Conservation (phyloP, 2,797 vertebrate genomes). For the Diplodus sargus region DNA sequence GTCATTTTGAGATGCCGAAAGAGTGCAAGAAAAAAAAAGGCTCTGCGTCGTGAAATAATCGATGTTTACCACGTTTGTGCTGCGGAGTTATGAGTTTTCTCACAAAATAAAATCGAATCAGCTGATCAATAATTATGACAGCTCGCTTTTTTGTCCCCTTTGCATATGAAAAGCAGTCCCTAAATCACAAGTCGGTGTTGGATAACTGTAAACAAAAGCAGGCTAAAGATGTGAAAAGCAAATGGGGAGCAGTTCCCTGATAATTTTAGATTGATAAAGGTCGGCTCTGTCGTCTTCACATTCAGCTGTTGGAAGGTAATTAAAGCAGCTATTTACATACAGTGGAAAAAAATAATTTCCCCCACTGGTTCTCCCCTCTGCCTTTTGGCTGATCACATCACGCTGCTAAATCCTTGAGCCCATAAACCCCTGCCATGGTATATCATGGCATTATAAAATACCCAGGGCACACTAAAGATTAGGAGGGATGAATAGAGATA, state of each 20-base stretch:
- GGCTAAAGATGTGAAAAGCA: conserved; percentile 32
- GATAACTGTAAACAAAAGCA: conserved; percentile 41
- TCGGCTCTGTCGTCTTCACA: conserved; percentile 67
- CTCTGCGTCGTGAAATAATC: conserved; percentile 35
- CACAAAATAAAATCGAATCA: conserved; percentile 35
- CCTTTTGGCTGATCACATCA: conserved; percentile 71
- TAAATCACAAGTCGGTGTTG: conserved; percentile 40
- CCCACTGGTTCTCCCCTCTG: conserved; percentile 47
- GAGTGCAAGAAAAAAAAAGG: conserved; percentile 1
- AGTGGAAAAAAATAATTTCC: conserved; percentile 60
- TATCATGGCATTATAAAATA: conserved; percentile 79
- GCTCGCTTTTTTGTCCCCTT: background rate
- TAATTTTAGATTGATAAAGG: conserved; percentile 73
- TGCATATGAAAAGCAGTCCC: conserved; percentile 37
- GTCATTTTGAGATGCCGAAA: conserved; percentile 32
- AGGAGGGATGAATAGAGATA: conserved; percentile 76
- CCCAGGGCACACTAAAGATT: conserved; percentile 74
- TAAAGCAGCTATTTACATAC: conserved; percentile 74
- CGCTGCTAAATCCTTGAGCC: conserved; percentile 70
- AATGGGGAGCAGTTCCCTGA: conserved; percentile 37
- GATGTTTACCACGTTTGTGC: conserved; percentile 26
- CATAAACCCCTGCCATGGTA: conserved; percentile 69
- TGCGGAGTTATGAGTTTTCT: conserved; percentile 42
- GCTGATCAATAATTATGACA: conserved; percentile 53
- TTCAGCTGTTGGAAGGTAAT: conserved; percentile 66